These are phyloP conservation scores for Ictalurus furcatus DNA, from an alignment of 2,113 vertebrate genomes.

Conservation along the genomic window DNA sequence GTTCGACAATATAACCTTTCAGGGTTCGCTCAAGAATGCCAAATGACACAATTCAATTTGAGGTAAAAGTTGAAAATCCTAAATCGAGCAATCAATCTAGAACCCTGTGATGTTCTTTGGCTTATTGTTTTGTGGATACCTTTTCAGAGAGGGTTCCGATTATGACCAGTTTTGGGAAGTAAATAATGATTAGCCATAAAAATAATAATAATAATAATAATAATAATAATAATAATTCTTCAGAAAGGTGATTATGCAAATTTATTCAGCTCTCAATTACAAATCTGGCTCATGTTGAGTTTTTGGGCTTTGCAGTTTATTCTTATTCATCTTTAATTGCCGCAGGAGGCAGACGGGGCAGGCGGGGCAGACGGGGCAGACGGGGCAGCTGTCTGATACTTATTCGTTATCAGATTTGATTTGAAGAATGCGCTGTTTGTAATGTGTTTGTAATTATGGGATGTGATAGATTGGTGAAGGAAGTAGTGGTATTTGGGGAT, in stretches of 20 bases:
- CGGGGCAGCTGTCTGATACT: not conserved
- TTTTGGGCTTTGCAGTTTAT: not conserved
- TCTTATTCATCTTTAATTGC: not conserved
- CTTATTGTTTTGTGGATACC: not conserved
- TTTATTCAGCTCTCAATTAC: slow-evolving; percentile 3
- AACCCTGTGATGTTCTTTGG: not conserved
- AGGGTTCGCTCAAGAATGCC: not conserved
- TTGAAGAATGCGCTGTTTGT: not conserved
- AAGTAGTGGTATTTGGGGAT: not conserved
- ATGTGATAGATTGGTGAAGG: slow-evolving; percentile 13
- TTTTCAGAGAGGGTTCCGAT: not conserved
- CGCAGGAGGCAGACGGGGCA: not conserved
- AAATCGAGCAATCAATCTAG: not conserved
- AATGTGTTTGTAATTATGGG: not conserved
- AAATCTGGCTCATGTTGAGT: not conserved
- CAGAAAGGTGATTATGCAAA: not conserved
- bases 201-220: not conserved
- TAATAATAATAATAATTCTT: not conserved
- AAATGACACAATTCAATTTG: not conserved
- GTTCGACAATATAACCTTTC: too few species aligned
- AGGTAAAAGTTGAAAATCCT: not conserved
- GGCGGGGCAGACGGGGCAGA: not conserved
- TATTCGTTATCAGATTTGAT: not conserved
- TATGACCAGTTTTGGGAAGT: not conserved
- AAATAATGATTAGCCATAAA: not conserved